Base-by-base conservation (phyloP, 2,888 invertebrate species). In the Rotaria macrura region DNA sequence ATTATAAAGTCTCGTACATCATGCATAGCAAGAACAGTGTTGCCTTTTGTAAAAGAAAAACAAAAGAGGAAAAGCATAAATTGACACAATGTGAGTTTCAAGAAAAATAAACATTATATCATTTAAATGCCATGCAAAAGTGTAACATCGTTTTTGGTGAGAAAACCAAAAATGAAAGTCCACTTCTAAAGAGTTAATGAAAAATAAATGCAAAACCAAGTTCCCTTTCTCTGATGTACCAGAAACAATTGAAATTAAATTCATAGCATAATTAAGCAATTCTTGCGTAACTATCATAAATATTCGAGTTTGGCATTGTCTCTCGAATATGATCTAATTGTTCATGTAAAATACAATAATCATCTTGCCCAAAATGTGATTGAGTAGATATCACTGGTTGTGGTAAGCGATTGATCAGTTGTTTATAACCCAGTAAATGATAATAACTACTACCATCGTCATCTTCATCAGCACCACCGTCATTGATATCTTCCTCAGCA, bases 381-480 rank as follows among this genome's bases (percentile, higher is more conserved):
- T 34, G 34, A n/a, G 12, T 79, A 25, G 40, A 23, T 38, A 79
- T n/a, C 25, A 79, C 3, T 4, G 79, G 25, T 79, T 43, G 23
- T 7, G 79, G 79, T n/a, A 79, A 43, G 43, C n/a, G 10, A 23
- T 79, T 43, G 7, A 79, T 79, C 34, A 79, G 25, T 12, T 79
- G 79, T 79, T 79, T 79, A 79, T 79, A 79, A 79, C n/a, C 43
- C n/a, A 79, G 23, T 79, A 79, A n/a, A 79, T 25, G 43, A n/a
- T 79, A 40, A 79, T 43, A 40, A 25, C n/a, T 14, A 43, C 23
- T 7, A 52, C 23, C 23, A 2, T 52, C 20, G 3, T 52, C 52
- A 4, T 52, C 23, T 2, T 52, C 52, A 2, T 52, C 52, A 2
- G 20, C 52, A 2, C 23, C 52, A 2, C 23, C 23, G 9, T 52